Evolutionary conservation across 2,113 vertebrate genomes (phyloP).

Genomic region (Hoplias malabaricus): DNA sequence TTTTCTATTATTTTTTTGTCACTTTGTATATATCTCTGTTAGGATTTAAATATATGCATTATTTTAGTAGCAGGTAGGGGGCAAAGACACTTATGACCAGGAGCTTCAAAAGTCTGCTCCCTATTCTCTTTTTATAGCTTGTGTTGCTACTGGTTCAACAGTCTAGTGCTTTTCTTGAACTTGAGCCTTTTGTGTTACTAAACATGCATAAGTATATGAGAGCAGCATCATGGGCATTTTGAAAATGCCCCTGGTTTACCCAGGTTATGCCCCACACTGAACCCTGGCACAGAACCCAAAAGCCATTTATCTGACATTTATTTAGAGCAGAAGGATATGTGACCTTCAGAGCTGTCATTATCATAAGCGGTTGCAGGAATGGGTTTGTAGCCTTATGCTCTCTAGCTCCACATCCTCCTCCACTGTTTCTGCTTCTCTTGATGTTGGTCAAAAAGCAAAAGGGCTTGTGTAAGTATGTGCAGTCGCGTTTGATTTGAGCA

Average conservation of each 20-base stretch:
- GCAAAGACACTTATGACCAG: too few relatives aligned
- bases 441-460: neutral
- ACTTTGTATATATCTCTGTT: too few relatives aligned
- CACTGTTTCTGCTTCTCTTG: neutral
- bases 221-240: neutral
- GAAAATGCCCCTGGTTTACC: constrained; percentile 16
- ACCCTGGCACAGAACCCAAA: constrained; percentile 33
- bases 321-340: constrained; percentile 46
- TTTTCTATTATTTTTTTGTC: neutral
- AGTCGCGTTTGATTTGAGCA: constrained; percentile 44
- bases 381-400: constrained; percentile 12
- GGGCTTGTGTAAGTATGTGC: constrained; percentile 19
- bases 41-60: too few relatives aligned
- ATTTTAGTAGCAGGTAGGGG: too few relatives aligned
- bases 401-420: neutral
- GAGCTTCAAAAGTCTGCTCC: too few relatives aligned
- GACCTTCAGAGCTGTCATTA: constrained; percentile 59
- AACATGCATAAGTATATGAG: neutral
- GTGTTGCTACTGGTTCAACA: too few relatives aligned
- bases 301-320: constrained; percentile 57
- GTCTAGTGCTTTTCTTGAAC: neutral
- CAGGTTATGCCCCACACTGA: neutral
- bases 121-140: too few relatives aligned
- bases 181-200: neutral
- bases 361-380: constrained; percentile 43